These are phyloP conservation scores for Meda fulgida DNA, from an alignment of 2,797 vertebrate species.

Conservation along the genomic window DNA sequence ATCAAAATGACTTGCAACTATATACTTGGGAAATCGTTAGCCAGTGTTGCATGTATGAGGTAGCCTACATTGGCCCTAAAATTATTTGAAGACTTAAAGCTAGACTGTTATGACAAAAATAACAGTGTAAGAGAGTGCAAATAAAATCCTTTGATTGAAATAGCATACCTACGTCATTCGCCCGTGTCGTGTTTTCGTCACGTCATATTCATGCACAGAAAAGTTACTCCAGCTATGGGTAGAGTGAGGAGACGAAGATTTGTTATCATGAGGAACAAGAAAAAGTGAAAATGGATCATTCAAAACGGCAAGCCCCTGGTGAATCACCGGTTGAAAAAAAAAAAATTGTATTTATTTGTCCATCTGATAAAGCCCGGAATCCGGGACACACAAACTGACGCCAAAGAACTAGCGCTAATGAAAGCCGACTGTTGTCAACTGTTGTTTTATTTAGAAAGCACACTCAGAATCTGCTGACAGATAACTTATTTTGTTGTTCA, in stretches of 20 bases:
- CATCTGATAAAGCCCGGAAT: too few relatives aligned
- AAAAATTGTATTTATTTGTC: too few relatives aligned
- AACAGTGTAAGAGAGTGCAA: background rate
- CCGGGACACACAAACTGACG: too few relatives aligned
- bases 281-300: background rate
- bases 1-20: background rate
- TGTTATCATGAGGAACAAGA: background rate
- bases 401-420: too few relatives aligned
- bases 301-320: background rate
- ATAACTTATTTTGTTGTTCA: slow-evolving; percentile 12
- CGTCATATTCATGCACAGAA: background rate
- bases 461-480: background rate
- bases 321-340: background rate
- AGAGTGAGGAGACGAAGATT: background rate
- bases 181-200: too few relatives aligned
- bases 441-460: slow-evolving; percentile 11
- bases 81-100: background rate
- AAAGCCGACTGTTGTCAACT: too few relatives aligned
- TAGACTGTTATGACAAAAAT: background rate
- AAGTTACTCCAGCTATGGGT: background rate
- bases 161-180: background rate
- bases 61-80: background rate
- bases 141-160: background rate
- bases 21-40: background rate
- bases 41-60: background rate